Conservation (phyloP, 2,113 vertebrate species). For the Saccopteryx leptura region DNA sequence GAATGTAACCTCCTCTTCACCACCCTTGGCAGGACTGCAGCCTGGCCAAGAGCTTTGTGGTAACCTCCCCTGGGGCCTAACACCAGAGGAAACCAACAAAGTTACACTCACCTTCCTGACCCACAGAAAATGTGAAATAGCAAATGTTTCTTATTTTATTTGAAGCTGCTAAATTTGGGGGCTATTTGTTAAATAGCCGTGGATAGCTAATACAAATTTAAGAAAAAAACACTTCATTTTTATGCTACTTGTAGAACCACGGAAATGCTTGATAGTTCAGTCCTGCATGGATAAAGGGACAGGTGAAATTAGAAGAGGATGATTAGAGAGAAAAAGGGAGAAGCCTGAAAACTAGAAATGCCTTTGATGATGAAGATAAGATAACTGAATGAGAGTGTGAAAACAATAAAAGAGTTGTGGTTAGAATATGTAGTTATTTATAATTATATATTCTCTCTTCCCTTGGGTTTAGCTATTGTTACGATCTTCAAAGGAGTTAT, state of each 20-base stretch:
- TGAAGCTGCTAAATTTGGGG: neutral
- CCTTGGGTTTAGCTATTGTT: neutral
- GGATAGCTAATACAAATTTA: neutral
- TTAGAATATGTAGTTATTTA: neutral
- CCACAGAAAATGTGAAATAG: neutral
- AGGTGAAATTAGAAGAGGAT: neutral
- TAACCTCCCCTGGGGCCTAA: neutral
- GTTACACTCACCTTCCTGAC: neutral
- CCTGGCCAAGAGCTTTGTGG: neutral
- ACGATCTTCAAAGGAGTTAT: neutral
- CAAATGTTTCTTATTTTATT: neutral
- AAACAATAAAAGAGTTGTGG: neutral
- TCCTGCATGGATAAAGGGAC: neutral
- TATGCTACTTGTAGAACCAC: neutral
- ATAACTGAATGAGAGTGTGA: neutral
- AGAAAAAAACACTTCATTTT: neutral
- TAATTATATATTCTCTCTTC: slow-evolving; percentile 14
- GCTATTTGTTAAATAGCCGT: neutral
- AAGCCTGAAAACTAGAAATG: neutral
- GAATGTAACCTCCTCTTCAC: neutral
- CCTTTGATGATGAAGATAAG: neutral
- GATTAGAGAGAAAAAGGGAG: neutral
- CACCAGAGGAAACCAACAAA: neutral
- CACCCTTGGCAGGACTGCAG: neutral
- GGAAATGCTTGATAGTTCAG: neutral